These are phyloP conservation scores for Chloropsis cyanopogon DNA, from an alignment of 2,113 vertebrate species.

Conservation along the genomic window DNA sequence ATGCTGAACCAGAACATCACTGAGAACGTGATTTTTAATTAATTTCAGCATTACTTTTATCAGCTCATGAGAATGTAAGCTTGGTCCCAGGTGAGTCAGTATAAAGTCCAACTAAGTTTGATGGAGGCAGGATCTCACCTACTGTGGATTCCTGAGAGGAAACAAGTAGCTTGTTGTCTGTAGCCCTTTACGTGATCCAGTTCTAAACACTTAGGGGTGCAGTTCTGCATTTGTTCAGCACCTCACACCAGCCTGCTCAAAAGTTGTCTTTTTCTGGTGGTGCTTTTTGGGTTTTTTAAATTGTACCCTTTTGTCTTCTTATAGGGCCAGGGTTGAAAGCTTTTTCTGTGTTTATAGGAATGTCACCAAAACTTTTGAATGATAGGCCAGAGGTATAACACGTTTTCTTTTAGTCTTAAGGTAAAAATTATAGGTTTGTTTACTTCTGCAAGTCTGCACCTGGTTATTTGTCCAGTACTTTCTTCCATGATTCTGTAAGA, in stretches of 20 bases:
- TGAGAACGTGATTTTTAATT: neutral
- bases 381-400: neutral
- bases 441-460: neutral
- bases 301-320: neutral
- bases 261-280: neutral
- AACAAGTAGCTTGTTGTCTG: neutral
- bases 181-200: neutral
- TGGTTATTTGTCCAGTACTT: neutral
- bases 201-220: neutral
- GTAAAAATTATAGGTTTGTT: neutral
- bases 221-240: neutral
- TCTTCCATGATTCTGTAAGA: neutral
- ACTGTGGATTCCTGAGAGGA: neutral
- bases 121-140: neutral
- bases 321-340: accelerated
- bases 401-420: neutral
- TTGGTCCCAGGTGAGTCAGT: neutral
- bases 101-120: accelerated
- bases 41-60: neutral
- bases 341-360: neutral
- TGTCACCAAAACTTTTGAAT: neutral
- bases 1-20: neutral
- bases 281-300: neutral
- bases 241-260: neutral
- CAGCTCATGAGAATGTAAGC: neutral